Base-by-base conservation (phyloP, 2,888 invertebrate genomes). In the Tuta absoluta region DNA sequence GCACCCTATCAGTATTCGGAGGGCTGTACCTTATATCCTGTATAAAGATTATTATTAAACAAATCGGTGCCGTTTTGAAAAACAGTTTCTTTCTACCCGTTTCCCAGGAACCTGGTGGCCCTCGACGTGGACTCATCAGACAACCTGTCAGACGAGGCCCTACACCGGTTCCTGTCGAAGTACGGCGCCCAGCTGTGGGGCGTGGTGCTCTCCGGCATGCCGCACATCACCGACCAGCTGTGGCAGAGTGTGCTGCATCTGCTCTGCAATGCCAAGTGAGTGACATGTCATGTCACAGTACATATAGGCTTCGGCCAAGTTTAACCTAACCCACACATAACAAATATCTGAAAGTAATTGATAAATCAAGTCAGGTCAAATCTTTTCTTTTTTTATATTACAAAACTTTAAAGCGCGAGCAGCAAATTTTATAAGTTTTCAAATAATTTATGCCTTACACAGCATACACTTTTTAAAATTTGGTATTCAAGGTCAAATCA, bases 201-300 rank as follows among this genome's bases (percentile, higher is more conserved):
- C 0, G 93, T 99, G 51, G 95, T 95, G 67, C 91, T 99, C 33
- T 96, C 97, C 65, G 98, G 99, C 57, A 99, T 99, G 96, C 96
- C 99, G 0, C 99, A 99, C 83, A 96, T 99, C 74, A 98, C 99
- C 0, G 99, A 99, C 91, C 98, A 98, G 81, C 94, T 99, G 71
- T 99, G 99, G 98, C 97, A 98, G 92, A 96, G 97, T 73, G 96
- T 98, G 69, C 93, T 99, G 71, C 98, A 98, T 0, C 95, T 97
- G 69, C 92, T 99, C 62, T 95, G 95, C 66, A 98, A 98, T 81
- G 96, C 98, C 73, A 98, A 95, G 99, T 99, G 81, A 62, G 53
- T 51, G 11, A 3, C n/a, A 57, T 2, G 0, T 21, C 7, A 1
- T 12, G 12, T 37, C 37, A 37, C 12, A 11, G 48, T 12, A 12